Evolutionary conservation across 2,888 invertebrate species (phyloP).

Genomic region (Drosophila aldrichi): DNA sequence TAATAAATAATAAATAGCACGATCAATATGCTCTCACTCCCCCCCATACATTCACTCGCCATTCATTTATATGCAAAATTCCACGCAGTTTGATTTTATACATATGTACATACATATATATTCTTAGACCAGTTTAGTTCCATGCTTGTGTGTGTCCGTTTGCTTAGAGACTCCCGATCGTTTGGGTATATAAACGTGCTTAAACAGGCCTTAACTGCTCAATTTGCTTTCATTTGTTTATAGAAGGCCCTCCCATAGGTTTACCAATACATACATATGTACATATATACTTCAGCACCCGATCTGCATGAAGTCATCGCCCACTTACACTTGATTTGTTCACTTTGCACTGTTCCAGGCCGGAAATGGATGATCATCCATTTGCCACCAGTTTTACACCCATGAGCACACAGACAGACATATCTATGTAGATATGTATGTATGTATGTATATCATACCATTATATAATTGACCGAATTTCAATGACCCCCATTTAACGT

Average conservation of each 20-base stretch:
- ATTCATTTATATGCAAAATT: slow-evolving; percentile 32
- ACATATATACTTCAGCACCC: slow-evolving; percentile 4
- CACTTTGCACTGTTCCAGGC: slow-evolving; percentile 21
- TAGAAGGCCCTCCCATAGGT: slow-evolving; percentile 1
- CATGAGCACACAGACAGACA: neutral
- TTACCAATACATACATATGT: neutral
- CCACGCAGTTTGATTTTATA: neutral
- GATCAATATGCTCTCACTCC: slow-evolving; percentile 22
- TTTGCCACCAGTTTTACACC: slow-evolving; percentile 22
- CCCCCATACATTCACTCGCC: slow-evolving; percentile 2
- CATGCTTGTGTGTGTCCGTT: neutral
- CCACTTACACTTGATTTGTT: slow-evolving; percentile 1
- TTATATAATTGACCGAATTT: slow-evolving; percentile 66
- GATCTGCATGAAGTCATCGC: slow-evolving; percentile 40
- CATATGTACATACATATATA: slow-evolving; percentile 15
- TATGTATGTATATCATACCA: neutral
- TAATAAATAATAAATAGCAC: slow-evolving; percentile 8
- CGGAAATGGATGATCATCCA: slow-evolving; percentile 62
- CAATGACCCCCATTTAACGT: slow-evolving; percentile 42
- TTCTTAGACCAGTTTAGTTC: slow-evolving; percentile 36
- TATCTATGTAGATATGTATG: neutral
- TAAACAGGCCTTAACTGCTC: slow-evolving; percentile 1
- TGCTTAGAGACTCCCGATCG: slow-evolving; percentile 17
- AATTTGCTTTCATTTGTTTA: slow-evolving; percentile 25
- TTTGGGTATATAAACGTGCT: neutral